phyloP scores from a whole-genome alignment of 2,113 vertebrate genomes.

The Hyperopisus bebe region DNA sequence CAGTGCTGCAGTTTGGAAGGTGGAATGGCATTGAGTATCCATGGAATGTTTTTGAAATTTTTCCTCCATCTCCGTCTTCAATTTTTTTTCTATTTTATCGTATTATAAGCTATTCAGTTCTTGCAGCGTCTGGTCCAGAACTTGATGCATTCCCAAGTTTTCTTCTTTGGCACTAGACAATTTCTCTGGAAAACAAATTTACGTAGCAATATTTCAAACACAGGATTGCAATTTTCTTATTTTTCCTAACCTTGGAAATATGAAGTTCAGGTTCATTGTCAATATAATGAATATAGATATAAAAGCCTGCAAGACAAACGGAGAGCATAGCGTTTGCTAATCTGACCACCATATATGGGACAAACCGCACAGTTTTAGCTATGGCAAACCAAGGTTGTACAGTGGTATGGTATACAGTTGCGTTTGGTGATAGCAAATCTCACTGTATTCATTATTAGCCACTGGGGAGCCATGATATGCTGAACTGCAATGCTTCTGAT shows the following conservation, averaged over 20 bases:
- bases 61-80: constrained; percentile 18
- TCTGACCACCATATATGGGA: not conserved
- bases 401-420: not conserved
- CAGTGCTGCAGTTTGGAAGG: constrained; percentile 46
- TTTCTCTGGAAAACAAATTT: constrained; percentile 68
- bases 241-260: not conserved
- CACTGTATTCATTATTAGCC: not conserved
- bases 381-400: not conserved
- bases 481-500: not conserved
- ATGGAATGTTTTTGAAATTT: constrained; percentile 52
- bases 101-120: constrained; percentile 90
- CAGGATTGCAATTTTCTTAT: not conserved
- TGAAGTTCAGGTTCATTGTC: constrained; percentile 1
- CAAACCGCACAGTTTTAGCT: not conserved
- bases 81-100: constrained; percentile 38
- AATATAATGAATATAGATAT: not conserved
- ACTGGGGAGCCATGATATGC: not conserved
- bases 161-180: constrained; percentile 84
- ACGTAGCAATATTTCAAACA: not conserved
- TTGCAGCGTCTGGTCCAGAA: constrained; percentile 88
- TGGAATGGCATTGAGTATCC: constrained; percentile 54
- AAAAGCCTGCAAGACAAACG: not conserved
- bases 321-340: not conserved
- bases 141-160: constrained; percentile 81
- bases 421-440: not conserved